Base-by-base conservation (phyloP, 2,797 vertebrate species). In the Rhadinocentrus ornatus region DNA sequence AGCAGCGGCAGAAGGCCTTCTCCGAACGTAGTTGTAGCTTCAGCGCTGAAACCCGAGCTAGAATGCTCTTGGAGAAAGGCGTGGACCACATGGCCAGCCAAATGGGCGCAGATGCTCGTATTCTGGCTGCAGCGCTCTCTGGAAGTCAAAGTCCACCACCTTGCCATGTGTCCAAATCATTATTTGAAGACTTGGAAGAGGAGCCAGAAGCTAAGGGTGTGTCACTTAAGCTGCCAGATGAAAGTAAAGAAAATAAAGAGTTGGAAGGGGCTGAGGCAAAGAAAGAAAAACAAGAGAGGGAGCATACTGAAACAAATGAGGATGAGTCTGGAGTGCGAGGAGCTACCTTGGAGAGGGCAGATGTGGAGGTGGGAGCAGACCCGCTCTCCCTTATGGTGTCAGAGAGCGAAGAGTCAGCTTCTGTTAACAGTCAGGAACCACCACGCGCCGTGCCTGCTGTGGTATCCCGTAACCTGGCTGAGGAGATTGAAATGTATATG, bases 401-500 rank as follows among this genome's bases (percentile, higher is more conserved):
- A 0, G 95, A 96, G 84, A 91, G 75, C 0, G 75, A 75, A 3
- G 94, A 96, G 74, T 83, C 88, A 0, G 90, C 88, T 27, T 92
- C 93, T 2, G 80, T 93, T 4, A 93, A 91, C 62, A 90, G 93
- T 67, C 96, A 95, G 80, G 96, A 96, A 71, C 88, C 57, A 0
- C 93, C 86, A 0, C 95, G 95, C 65, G 1, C 84, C 1, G 4
- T 94, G 58, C 97, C 96, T 0, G 91, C 91, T 0, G 93, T 95
- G 77, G 95, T 95, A 71, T 96, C 96, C 56, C 96, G 97, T 55
- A 99, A 99, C 78, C 93, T 99, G 64, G 98, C 98, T 0, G 97
- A 98, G 78, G 98, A 99, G 91, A 99, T 99, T 11, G 96, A 99
- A 89, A 97, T 93, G 93, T 99, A 99, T 81, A 99, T 99, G 98